Conservation (phyloP, 2,113 vertebrate genomes). For the Pungitius pungitius region DNA sequence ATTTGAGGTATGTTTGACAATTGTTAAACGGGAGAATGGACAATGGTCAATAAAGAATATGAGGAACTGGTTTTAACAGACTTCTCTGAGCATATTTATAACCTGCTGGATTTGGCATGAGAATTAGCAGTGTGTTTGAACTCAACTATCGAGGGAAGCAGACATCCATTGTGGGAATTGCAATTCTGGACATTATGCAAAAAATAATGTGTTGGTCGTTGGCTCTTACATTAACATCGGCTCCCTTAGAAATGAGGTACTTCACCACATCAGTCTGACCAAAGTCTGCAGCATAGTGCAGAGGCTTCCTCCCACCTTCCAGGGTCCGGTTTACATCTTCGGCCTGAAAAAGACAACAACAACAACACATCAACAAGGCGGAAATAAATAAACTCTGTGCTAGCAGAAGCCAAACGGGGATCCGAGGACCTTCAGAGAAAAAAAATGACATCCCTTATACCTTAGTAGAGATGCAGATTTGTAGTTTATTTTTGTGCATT, state of each 20-base stretch:
- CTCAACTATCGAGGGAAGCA: neutral
- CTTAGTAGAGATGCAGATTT: too few species aligned
- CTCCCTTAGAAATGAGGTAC: conserved; percentile 92
- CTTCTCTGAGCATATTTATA: neutral
- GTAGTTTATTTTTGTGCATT: too few species aligned
- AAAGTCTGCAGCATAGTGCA: conserved; percentile 94
- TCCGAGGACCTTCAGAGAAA: neutral
- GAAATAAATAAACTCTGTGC: neutral
- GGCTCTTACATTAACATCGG: conserved; percentile 91
- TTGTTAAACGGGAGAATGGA: conserved; percentile 18
- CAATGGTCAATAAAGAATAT: conserved; percentile 6
- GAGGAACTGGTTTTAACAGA: neutral
- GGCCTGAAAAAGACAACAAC: conserved; percentile 80
- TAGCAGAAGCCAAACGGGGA: neutral
- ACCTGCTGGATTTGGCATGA: conserved; percentile 1
- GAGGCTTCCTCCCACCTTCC: conserved; percentile 90
- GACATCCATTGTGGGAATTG: neutral
- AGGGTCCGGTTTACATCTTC: conserved; percentile 93
- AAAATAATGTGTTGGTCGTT: neutral
- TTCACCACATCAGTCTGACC: conserved; percentile 90
- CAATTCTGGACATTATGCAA: conserved; percentile 9
- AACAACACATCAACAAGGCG: conserved; percentile 12
- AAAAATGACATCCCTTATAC: too few species aligned
- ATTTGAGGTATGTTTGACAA: conserved; percentile 30
- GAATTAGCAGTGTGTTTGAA: conserved; percentile 4